A percentile compares a stretch with the other conserved stretches of the same genome.
Conservation (phyloP, 2,888 invertebrate species). For the Masnerella sp. region DNA sequence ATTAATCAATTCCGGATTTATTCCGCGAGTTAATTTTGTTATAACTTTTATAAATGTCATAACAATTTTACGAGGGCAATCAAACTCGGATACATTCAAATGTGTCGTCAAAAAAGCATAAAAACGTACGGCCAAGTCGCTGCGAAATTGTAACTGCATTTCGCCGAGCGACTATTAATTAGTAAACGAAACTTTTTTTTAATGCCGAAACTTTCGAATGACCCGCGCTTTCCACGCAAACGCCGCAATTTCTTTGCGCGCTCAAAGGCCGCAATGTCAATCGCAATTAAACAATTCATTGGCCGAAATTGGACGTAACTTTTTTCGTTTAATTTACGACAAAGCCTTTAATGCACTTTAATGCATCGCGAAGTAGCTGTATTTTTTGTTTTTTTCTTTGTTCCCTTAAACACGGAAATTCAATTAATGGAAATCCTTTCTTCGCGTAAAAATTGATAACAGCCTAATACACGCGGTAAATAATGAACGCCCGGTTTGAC, state of each 20-base stretch:
- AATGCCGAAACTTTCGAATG: not conserved
- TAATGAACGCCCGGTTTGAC: too few relatives aligned
- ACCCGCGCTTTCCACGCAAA: too few relatives aligned
- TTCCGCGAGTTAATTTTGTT: slow-evolving; percentile 5
- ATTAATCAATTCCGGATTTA: too few relatives aligned
- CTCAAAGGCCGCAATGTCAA: slow-evolving; percentile 4
- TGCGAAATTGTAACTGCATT: slow-evolving; percentile 22
- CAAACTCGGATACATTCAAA: slow-evolving; percentile 28
- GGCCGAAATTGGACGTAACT: slow-evolving; percentile 4
- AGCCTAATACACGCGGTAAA: too few relatives aligned
- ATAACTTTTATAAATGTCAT: slow-evolving; percentile 31
- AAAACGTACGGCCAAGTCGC: slow-evolving; percentile 22
- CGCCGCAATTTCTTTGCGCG: too few relatives aligned
- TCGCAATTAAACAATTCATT: slow-evolving; percentile 25
- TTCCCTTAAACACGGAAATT: slow-evolving; percentile 27
- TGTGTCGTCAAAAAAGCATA: slow-evolving; percentile 17
- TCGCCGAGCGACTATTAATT: slow-evolving; percentile 42
- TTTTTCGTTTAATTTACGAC: slow-evolving; percentile 34
- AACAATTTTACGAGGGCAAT: slow-evolving; percentile 37
- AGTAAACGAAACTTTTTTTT: slow-evolving; percentile 18
- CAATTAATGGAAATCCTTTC: slow-evolving; percentile 35
- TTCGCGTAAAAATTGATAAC: slow-evolving; percentile 9
- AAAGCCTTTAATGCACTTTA: slow-evolving; percentile 38
- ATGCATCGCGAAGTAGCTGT: slow-evolving; percentile 26
- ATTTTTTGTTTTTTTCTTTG: not conserved